Conservation (phyloP, 2,888 invertebrate genomes). For the Dysmachus trigonus region DNA sequence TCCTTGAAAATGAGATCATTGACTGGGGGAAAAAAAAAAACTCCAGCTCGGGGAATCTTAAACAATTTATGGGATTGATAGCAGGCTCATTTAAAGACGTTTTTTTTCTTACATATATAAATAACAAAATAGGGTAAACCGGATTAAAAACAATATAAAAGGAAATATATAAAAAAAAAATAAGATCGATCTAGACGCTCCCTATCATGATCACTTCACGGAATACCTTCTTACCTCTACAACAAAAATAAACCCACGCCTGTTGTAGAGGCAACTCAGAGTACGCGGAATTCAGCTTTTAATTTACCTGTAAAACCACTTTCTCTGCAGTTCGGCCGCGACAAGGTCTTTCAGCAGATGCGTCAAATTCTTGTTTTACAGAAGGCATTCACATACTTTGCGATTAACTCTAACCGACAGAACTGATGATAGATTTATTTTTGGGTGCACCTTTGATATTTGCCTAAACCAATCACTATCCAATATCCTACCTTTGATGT, state of each 20-base stretch:
- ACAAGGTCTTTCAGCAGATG: constrained; percentile 11
- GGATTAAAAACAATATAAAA: neutral
- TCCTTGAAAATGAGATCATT: neutral
- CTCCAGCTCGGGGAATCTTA: neutral
- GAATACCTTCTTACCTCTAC: neutral
- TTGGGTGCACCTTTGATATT: neutral
- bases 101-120: neutral
- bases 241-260: neutral
- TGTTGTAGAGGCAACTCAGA: neutral
- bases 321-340: neutral
- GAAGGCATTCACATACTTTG: neutral
- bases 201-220: neutral
- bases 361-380: constrained; percentile 10
- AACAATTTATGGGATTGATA: neutral
- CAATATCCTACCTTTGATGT: neutral
- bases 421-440: neutral
- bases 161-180: neutral
- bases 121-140: neutral
- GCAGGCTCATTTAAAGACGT: neutral
- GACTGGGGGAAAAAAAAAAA: neutral
- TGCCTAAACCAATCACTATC: neutral
- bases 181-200: neutral
- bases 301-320: constrained; percentile 17
- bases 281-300: neutral
- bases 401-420: neutral